A percentile compares a stretch with the other conserved stretches of the same genome.
phyloP scores from a whole-genome alignment of 2,797 vertebrate genomes.

The Oophaga sylvatica region DNA sequence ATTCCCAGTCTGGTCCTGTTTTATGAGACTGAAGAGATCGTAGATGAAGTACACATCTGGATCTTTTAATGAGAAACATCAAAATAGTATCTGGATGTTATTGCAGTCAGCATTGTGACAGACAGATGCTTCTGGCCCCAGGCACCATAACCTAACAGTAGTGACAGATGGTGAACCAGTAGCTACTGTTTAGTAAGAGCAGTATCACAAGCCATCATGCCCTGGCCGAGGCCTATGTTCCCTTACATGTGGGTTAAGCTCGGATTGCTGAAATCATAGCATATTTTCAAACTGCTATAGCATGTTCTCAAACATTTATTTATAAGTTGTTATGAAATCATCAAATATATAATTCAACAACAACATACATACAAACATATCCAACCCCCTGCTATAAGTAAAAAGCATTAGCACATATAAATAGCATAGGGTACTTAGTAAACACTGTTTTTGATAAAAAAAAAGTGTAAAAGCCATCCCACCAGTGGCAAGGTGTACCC shows the following conservation, averaged over 20 bases:
- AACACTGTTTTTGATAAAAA: no score
- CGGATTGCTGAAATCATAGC: not conserved
- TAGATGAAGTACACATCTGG: conserved; percentile 27
- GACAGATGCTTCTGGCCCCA: conserved; percentile 40
- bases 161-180: conserved; percentile 42
- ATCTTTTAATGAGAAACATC: conserved; percentile 41
- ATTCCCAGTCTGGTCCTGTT: conserved; percentile 13
- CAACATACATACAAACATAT: not conserved
- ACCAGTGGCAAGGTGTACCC: no score
- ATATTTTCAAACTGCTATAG: not conserved
- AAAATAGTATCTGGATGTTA: conserved; percentile 32
- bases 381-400: no score
- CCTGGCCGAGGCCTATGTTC: not conserved
- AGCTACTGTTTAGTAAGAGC: conserved; percentile 44
- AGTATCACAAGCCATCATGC: conserved; percentile 9
- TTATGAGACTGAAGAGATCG: not conserved
- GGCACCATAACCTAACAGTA: conserved; percentile 33
- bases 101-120: conserved; percentile 35
- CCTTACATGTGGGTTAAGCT: conserved; percentile 20
- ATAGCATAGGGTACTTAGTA: no score
- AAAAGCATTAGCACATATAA: no score
- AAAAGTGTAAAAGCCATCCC: no score
- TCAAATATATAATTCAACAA: not conserved
- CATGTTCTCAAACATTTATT: no score
- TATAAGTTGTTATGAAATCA: not conserved